Base-by-base conservation (phyloP, 2,113 vertebrate genomes). In the Mellivora capensis region DNA sequence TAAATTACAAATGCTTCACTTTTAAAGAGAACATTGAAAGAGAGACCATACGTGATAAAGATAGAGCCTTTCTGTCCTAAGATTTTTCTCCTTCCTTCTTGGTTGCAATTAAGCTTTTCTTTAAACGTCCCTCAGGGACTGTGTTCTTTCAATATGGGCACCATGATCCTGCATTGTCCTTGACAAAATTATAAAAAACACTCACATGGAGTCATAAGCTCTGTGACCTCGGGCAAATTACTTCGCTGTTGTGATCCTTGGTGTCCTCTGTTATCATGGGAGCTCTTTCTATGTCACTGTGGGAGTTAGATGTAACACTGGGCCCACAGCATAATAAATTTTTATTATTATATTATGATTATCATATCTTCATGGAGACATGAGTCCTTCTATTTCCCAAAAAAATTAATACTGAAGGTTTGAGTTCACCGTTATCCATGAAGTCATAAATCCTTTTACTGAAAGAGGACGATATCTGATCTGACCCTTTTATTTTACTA, bases 11-110 rank as follows among this genome's bases (percentile, higher is more conserved):
- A 71, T 29, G 12, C 6, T 21, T 72, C 61, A 34, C 87, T 76
- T 96, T 77, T 27, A 85, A 93, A 97, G 62, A 79, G 18, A 47
- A 13, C 5, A 77, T 20, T 61, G 37, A 82, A 94, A 57, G 34
- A 74, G 72, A 96, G 82, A 96, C 11, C 25, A 54, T 23, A 76
- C 52, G 31, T 67, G 13, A 94, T 67, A 39, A 83, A 95, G 44
- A 37, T 7, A 67, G 61, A 47, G 3, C 85, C 77, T 89, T 93
- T 31, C 3, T 79, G 42, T 81, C 59, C 69, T 52, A 12, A 37
- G 80, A 81, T 77, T 92, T 91, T 69, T 61, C 20, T 84, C 87
- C 94, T 52, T 61, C 67, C 23, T 91, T 85, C 21, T 93, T 79
- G 4, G 20, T 12, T 79, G 27, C 37, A 84, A 11, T 82, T 44